A percentile compares a stretch with the other conserved stretches of the same genome.
These are phyloP conservation scores for Ceratina japonica DNA, from an alignment of 1,140 invertebrate genomes.

Conservation along the genomic window DNA sequence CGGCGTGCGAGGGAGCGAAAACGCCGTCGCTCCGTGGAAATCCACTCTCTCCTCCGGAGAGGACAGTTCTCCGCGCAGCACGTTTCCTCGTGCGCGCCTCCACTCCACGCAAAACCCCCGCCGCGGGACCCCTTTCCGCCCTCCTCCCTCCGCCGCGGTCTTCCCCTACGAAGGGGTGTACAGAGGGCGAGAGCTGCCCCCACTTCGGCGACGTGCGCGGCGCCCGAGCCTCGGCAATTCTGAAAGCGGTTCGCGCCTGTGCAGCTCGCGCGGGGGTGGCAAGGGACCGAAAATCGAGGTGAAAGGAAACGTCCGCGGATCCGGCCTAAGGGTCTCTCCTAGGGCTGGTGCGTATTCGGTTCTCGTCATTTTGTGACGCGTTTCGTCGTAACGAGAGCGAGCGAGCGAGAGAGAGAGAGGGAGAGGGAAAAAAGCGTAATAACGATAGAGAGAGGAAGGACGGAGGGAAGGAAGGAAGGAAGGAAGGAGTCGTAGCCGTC, in stretches of 20 bases:
- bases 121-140: no score
- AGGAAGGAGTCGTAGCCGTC: background rate
- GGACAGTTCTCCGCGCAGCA: conserved; percentile 10
- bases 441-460: background rate
- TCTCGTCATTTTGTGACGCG: conserved; percentile 5
- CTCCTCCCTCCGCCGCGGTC: no score
- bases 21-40: conserved; percentile 3
- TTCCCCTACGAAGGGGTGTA: background rate
- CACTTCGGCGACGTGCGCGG: conserved; percentile 53
- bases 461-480: no score
- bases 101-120: conserved; percentile 21
- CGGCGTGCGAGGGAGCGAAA: no score
- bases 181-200: conserved; percentile 30
- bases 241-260: conserved; percentile 70
- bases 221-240: conserved; percentile 63
- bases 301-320: conserved; percentile 70
- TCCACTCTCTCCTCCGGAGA: background rate
- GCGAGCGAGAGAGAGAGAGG: no score
- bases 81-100: conserved; percentile 11
- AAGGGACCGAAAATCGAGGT: conserved; percentile 68
- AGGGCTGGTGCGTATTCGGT: conserved; percentile 67
- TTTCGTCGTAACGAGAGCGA: background rate
- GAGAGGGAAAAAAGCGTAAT: background rate
- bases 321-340: conserved; percentile 71
- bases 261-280: conserved; percentile 63